Conservation (phyloP, 1,140 invertebrate genomes). For the Leptestheria dahalacensis region DNA sequence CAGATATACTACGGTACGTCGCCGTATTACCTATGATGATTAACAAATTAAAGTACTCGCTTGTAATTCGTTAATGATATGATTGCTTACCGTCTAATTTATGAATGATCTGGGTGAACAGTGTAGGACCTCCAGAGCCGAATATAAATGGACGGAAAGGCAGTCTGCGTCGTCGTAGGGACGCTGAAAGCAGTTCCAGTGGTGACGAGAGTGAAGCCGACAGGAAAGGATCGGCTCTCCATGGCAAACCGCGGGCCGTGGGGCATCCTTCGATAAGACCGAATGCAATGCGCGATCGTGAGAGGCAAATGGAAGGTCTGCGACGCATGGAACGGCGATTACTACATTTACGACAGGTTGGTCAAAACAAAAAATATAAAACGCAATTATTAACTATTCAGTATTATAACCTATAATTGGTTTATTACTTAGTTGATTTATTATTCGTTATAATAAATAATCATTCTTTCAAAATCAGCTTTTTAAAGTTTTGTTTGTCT, state of each 20-base stretch:
- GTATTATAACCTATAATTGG: no score
- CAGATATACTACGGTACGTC: no score
- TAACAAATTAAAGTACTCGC: no score
- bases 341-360: constrained; percentile 21
- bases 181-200: constrained; percentile 16
- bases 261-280: constrained; percentile 27
- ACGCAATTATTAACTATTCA: no score
- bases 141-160: constrained; percentile 20
- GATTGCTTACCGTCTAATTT: no score
- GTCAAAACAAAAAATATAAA: not conserved
- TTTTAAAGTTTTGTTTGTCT: no score
- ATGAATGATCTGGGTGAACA: no score
- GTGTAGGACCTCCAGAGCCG: constrained; percentile 28
- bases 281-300: constrained; percentile 33
- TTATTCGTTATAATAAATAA: no score
- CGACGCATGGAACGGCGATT: constrained; percentile 42
- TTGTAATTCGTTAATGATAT: no score
- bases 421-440: no score
- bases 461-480: no score
- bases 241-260: not conserved
- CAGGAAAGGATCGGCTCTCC: not conserved
- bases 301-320: constrained; percentile 42
- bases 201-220: constrained; percentile 7
- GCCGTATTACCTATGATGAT: no score
- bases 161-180: constrained; percentile 16